Evolutionary conservation across 2,113 vertebrate species (phyloP), one percentile per base, ranked within the genome.

Genomic region (Mirounga angustirostris): DNA sequence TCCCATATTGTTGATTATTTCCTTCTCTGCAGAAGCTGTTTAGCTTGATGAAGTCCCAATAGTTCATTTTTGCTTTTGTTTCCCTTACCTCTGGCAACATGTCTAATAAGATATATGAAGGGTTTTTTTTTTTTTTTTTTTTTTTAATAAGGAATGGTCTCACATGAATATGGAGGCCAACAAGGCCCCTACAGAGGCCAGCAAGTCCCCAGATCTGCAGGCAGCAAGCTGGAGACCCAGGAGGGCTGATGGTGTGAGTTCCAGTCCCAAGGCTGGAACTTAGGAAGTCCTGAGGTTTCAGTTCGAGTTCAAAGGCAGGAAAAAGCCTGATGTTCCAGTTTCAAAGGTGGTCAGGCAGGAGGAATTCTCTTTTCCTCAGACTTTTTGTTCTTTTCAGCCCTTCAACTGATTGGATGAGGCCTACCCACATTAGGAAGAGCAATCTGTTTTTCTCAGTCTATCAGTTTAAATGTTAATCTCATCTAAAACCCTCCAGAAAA

Each of bases 231-330:
- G 33, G 36, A 10, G 33, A 12, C 7, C 46, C 46, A 0, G 59
- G 33, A 40, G 16, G 52, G 12, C 8, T 1, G 3, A 0, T 21
- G 24, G 33, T 14, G 4, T 40, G 28, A 80, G 46, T 6, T 21
- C 33, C 11, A 1, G 33, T 21, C 76, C 3, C 9, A 7, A 36
- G 67, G 16, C 67, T 36, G 33, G 28, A 69, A 10, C 67, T 69
- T n/a, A 69, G 67, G 67, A 69, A 69, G 67, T n/a, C 67, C 67
- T 1, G 8, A 69, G 10, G 33, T 6, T 61, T 76, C 56, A 46
- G 13, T 22, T n/a, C 0, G 0, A 50, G 56, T 18, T 21, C 71
- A 50, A 24, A 7, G 28, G 87, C 3, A 11, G 40, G 71, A n/a
- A 18, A 59, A 43, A 11, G 5, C 13, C 5, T 33, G 28, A 19